Evolutionary conservation across 2,113 vertebrate genomes (phyloP).

Genomic region (Cathartes aura): DNA sequence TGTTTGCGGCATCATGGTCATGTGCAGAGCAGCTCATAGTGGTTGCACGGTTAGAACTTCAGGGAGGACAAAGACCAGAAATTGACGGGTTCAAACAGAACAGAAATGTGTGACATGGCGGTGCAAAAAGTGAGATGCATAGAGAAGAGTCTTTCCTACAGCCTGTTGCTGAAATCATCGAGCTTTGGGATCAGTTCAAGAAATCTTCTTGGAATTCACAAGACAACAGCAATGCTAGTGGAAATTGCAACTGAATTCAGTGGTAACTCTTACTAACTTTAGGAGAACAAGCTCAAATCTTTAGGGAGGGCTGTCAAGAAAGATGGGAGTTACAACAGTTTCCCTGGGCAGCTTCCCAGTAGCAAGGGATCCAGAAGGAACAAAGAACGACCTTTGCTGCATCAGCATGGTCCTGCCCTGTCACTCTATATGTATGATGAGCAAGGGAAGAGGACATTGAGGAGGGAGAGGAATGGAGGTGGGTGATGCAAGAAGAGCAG

Average conservation of each 20-base stretch:
- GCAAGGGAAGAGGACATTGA: background rate
- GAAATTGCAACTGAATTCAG: background rate
- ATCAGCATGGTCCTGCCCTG: background rate
- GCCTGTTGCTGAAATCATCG: background rate
- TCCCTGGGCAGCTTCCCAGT: background rate
- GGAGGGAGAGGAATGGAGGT: background rate
- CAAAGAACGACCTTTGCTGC: background rate
- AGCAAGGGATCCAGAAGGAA: background rate
- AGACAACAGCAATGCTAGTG: background rate
- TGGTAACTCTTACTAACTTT: background rate
- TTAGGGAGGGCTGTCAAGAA: background rate
- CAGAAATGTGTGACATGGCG: background rate
- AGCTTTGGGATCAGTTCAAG: background rate
- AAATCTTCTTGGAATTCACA: background rate
- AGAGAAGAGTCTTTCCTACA: background rate
- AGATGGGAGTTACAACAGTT: background rate
- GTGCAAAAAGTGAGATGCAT: background rate
- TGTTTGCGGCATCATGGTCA: rapidly evolving
- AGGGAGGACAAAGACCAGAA: background rate
- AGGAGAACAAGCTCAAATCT: background rate
- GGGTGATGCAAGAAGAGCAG: background rate
- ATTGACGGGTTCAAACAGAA: background rate
- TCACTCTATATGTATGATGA: rapidly evolving
- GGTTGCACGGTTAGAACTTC: background rate
- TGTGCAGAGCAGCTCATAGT: background rate